Conservation (phyloP, 2,113 vertebrate species). For the Hippocampus abdominalis region DNA sequence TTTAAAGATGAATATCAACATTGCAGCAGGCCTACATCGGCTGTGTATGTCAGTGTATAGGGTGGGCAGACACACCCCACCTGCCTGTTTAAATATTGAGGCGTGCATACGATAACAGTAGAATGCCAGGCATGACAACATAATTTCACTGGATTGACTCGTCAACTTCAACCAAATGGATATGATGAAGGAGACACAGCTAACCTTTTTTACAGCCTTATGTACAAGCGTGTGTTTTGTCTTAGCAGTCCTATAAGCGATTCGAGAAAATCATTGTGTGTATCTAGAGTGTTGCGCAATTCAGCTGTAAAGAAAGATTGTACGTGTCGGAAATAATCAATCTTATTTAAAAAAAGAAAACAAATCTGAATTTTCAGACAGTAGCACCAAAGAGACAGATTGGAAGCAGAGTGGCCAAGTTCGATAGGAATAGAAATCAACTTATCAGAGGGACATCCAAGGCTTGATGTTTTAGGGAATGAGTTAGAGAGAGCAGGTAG, state of each 20-base stretch:
- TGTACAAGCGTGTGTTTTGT: neutral
- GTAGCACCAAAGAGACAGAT: too few species aligned
- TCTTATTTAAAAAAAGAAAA: too few species aligned
- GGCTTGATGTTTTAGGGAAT: too few species aligned
- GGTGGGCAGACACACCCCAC: neutral
- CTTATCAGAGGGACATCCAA: too few species aligned
- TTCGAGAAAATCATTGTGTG: neutral
- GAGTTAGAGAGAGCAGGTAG: too few species aligned
- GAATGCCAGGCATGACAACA: neutral
- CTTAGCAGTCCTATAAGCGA: neutral
- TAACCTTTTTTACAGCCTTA: too few species aligned
- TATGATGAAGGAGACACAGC: neutral
- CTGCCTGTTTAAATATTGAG: neutral
- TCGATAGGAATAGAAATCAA: too few species aligned
- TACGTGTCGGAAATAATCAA: neutral
- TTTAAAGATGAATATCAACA: neutral
- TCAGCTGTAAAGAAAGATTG: neutral
- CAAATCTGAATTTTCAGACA: too few species aligned
- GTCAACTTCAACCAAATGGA: neutral
- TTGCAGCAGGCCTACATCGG: neutral
- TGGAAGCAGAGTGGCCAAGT: too few species aligned
- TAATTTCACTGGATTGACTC: neutral
- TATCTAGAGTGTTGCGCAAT: neutral
- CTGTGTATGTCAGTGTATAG: neutral
- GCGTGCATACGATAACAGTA: neutral